phyloP scores from a whole-genome alignment of 1,140 invertebrate species.

The Orussus abietinus region DNA sequence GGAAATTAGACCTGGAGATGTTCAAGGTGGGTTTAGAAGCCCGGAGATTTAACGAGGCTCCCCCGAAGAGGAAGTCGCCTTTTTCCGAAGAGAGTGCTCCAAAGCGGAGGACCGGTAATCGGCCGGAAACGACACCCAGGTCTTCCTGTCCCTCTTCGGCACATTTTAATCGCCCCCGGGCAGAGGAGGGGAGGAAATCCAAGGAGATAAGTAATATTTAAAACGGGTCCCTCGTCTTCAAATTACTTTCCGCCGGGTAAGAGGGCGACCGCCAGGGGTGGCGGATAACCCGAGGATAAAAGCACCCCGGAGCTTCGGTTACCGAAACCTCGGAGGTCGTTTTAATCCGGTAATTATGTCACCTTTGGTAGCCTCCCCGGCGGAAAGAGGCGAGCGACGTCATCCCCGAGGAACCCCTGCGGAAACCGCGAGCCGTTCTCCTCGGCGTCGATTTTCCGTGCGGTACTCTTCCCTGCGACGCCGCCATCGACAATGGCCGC shows the following conservation, averaged over 20 bases:
- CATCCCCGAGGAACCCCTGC: constrained; percentile 34
- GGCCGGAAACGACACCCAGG: no score
- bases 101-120: no score
- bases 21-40: no score
- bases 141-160: no score
- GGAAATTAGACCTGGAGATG: no score
- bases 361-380: constrained; percentile 37
- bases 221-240: constrained; percentile 33
- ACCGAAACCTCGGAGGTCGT: constrained; percentile 35
- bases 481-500: no score
- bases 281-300: constrained; percentile 39
- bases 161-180: background rate
- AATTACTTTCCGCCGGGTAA: constrained; percentile 39
- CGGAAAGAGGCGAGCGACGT: constrained; percentile 19
- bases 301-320: constrained; percentile 28
- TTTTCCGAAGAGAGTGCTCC: no score
- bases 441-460: no score
- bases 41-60: no score
- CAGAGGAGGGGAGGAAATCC: constrained; percentile 25
- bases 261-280: constrained; percentile 9
- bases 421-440: no score
- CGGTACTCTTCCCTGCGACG: no score
- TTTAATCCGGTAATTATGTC: constrained; percentile 48
- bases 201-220: constrained; percentile 43
- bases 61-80: no score